A percentile compares a stretch with the other conserved stretches of the same genome.
These are phyloP conservation scores for Drosophila nasuta DNA, from an alignment of 1,140 invertebrate species.

Conservation along the genomic window DNA sequence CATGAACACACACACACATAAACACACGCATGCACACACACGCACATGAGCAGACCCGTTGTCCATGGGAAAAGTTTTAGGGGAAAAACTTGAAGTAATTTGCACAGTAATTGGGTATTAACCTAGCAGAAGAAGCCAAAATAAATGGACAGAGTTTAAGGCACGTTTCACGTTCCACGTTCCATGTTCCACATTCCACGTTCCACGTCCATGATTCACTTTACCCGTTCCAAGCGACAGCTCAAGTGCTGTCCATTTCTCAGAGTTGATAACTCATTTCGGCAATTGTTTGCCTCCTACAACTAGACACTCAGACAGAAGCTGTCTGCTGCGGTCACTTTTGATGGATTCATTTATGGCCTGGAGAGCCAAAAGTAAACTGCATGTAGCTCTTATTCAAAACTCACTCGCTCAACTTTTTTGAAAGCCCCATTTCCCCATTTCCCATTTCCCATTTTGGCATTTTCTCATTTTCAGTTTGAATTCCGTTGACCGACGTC, in stretches of 20 bases:
- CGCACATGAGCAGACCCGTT: conserved; percentile 6
- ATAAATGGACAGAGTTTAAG: conserved; percentile 78
- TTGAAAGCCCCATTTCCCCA: conserved; percentile 19
- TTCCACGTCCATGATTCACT: too few relatives aligned
- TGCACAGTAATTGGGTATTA: conserved; percentile 84
- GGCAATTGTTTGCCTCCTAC: neutral
- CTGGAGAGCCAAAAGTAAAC: conserved; percentile 6
- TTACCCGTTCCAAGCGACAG: conserved; percentile 48
- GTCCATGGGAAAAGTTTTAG: conserved; percentile 55
- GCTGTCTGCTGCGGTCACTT: conserved; percentile 61
- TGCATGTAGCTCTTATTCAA: conserved; percentile 40
- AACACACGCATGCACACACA: conserved; percentile 6
- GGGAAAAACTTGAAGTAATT: conserved; percentile 76
- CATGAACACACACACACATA: conserved; percentile 9
- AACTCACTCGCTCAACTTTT: conserved; percentile 38
- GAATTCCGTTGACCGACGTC: conserved; percentile 46
- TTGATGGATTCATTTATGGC: conserved; percentile 67
- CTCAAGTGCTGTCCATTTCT: conserved; percentile 59
- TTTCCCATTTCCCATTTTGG: conserved; percentile 38
- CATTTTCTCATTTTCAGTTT: conserved; percentile 53
- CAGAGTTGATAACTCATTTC: conserved; percentile 36
- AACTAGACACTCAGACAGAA: neutral
- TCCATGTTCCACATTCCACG: too few relatives aligned
- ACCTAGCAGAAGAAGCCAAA: conserved; percentile 60
- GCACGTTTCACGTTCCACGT: conserved; percentile 50